These are phyloP conservation scores for Sepioteuthis lessoniana DNA, from an alignment of 2,888 invertebrate genomes.

Conservation along the genomic window DNA sequence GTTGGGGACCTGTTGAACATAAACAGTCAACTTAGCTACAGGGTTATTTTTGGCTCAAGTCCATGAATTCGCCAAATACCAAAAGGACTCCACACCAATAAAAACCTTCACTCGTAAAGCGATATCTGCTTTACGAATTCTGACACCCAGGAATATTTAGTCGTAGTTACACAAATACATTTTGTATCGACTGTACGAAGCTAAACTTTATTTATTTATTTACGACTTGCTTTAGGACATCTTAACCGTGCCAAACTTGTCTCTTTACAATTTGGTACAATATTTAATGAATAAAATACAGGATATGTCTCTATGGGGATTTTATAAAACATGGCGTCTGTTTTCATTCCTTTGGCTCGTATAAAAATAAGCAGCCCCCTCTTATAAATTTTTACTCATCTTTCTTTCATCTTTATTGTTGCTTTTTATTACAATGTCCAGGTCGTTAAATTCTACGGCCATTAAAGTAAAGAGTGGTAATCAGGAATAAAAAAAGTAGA, in stretches of 20 bases:
- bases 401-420: too few relatives aligned
- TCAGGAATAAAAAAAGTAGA: too few relatives aligned
- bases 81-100: neutral
- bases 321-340: too few relatives aligned
- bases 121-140: neutral
- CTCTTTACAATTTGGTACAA: neutral
- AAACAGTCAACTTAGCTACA: neutral
- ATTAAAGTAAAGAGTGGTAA: too few relatives aligned
- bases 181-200: neutral
- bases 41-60: neutral
- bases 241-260: neutral
- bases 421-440: too few relatives aligned
- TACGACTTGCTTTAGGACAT: neutral
- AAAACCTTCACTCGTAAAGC: conserved; percentile 6
- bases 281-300: too few relatives aligned
- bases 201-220: neutral
- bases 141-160: neutral
- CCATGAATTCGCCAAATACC: neutral
- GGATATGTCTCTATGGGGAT: too few relatives aligned
- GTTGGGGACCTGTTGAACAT: conserved; percentile 33
- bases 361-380: too few relatives aligned
- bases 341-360: too few relatives aligned
- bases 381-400: too few relatives aligned
- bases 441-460: too few relatives aligned
- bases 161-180: neutral